These are phyloP conservation scores for Platichthys stellatus DNA, from an alignment of 2,113 vertebrate species.

Conservation along the genomic window DNA sequence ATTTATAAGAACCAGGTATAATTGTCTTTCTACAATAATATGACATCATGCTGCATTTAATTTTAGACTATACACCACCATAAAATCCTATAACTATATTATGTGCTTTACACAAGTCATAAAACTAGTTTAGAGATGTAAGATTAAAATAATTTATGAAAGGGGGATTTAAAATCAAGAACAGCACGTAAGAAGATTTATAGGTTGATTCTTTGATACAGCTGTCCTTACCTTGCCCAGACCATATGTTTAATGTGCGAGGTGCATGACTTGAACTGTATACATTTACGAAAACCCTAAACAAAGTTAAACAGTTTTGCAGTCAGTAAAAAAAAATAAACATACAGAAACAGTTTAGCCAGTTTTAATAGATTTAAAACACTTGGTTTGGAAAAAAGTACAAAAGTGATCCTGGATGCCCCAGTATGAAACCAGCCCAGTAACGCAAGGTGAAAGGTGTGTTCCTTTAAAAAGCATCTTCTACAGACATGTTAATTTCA, in stretches of 20 bases:
- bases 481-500: slow-evolving; percentile 77
- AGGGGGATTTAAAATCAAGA: too few species aligned
- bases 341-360: slow-evolving; percentile 75
- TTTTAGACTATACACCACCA: too few species aligned
- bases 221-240: too few species aligned
- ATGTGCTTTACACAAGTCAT: too few species aligned
- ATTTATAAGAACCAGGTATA: too few species aligned
- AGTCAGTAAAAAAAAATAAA: slow-evolving; percentile 41
- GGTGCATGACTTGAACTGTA: background rate
- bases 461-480: slow-evolving; percentile 82
- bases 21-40: too few species aligned
- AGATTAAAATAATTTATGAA: too few species aligned
- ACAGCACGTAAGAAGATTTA: too few species aligned
- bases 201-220: too few species aligned
- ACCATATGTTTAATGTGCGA: background rate
- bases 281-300: background rate
- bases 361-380: slow-evolving; percentile 96
- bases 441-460: slow-evolving; percentile 84
- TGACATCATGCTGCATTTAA: too few species aligned
- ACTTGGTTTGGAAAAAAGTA: slow-evolving; percentile 95
- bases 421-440: slow-evolving; percentile 84
- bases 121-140: too few species aligned
- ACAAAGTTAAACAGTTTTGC: background rate
- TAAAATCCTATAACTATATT: too few species aligned
- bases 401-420: slow-evolving; percentile 91